Conservation (phyloP, 1,140 invertebrate species). For the Platorchestia sp. region DNA sequence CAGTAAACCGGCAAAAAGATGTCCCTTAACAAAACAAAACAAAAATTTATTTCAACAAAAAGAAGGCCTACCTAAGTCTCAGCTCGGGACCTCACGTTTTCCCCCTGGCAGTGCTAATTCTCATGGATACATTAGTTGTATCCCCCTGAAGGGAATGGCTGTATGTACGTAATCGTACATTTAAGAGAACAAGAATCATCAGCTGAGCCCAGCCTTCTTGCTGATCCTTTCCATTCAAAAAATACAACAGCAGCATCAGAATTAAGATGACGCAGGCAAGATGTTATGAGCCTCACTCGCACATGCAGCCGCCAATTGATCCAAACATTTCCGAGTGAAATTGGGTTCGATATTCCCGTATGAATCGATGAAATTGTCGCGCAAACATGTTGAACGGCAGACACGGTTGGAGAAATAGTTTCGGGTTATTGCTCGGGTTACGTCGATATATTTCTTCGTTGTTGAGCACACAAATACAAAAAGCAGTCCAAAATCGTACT, state of each 20-base stretch:
- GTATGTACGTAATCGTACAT: no score
- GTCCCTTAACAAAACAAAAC: no score
- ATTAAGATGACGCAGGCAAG: background rate
- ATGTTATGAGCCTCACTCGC: background rate
- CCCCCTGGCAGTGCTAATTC: no score
- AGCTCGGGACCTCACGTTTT: no score
- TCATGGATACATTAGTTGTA: no score
- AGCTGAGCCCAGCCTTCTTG: background rate
- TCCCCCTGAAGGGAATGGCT: no score
- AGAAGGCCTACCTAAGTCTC: no score
- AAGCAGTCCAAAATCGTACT: no score
- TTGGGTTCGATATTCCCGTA: background rate
- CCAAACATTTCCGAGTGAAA: background rate
- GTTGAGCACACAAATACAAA: no score
- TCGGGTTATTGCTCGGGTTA: background rate
- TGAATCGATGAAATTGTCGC: background rate
- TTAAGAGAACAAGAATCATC: background rate
- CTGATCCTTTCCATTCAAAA: background rate
- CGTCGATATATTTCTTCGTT: background rate
- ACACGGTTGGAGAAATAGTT: background rate
- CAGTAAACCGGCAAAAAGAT: no score
- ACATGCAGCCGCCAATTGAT: no score
- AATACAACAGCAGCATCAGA: background rate
- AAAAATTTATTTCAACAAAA: no score
- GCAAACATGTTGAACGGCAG: background rate